Conservation (phyloP, 2,888 invertebrate species). For the Malachius bipustulatus region DNA sequence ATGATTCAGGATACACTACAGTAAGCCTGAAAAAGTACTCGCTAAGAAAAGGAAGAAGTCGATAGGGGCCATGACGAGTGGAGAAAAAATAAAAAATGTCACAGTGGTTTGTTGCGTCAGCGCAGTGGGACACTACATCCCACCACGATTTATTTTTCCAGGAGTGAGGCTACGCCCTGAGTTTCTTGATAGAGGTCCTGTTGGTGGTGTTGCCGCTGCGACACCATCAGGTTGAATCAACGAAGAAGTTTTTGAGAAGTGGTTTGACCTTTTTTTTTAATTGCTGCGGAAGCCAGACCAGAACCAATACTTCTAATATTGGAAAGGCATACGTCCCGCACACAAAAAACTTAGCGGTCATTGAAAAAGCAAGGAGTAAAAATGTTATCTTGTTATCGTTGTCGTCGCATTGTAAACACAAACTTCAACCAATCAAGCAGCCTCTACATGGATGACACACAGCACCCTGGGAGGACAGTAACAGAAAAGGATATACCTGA, state of each 20-base stretch:
- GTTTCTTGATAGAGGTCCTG: constrained; percentile 1
- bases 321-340: neutral
- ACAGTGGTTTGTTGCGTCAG: constrained; percentile 9
- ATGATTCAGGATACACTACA: constrained; percentile 8
- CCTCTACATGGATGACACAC: constrained; percentile 9
- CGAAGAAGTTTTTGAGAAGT: constrained; percentile 1
- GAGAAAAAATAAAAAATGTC: constrained; percentile 6
- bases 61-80: constrained; percentile 8
- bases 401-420: neutral
- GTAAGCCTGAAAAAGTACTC: constrained; percentile 8
- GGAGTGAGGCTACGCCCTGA: constrained; percentile 3
- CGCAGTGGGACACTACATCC: constrained; percentile 5
- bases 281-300: constrained; percentile 6
- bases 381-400: constrained; percentile 1
- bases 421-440: constrained; percentile 3
- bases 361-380: neutral
- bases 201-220: constrained; percentile 2
- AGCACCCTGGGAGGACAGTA: constrained; percentile 3
- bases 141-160: constrained; percentile 7
- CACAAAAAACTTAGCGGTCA: neutral
- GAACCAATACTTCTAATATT: constrained; percentile 1
- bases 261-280: constrained; percentile 7
- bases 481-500: neutral
- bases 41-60: constrained; percentile 10
- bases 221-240: constrained; percentile 2